Conservation (phyloP, 2,888 invertebrate species). For the Frankliniella intonsa region DNA sequence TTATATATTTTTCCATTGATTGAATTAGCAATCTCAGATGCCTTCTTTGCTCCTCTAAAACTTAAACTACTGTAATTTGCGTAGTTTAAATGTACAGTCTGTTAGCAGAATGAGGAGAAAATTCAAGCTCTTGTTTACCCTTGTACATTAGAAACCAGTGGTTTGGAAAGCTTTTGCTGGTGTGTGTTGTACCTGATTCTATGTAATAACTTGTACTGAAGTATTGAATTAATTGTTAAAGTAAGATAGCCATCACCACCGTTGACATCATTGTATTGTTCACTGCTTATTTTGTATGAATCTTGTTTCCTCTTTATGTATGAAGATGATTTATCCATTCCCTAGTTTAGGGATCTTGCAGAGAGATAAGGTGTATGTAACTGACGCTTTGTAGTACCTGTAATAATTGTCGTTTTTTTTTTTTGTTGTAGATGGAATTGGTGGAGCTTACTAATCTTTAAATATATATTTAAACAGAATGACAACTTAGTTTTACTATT, state of each 20-base stretch:
- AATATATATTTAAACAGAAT: neutral
- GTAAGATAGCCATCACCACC: neutral
- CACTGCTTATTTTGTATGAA: neutral
- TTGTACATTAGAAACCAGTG: neutral
- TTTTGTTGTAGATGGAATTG: neutral
- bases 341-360: neutral
- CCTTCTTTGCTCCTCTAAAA: no score
- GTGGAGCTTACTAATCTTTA: neutral
- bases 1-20: no score
- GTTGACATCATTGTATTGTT: neutral
- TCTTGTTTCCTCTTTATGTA: neutral
- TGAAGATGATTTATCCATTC: neutral
- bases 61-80: no score
- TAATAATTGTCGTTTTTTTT: neutral
- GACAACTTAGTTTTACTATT: no score
- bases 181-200: slow-evolving; percentile 20
- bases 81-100: no score
- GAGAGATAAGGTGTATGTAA: neutral
- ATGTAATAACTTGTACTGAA: slow-evolving; percentile 1
- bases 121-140: no score
- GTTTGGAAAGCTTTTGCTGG: neutral
- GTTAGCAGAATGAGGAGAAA: no score
- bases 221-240: neutral
- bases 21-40: no score
- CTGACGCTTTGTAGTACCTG: neutral